Percentiles rank a stretch among this genome's conserved stretches.
Conservation (phyloP, 2,797 vertebrate species). For the Telmatherina bonti region DNA sequence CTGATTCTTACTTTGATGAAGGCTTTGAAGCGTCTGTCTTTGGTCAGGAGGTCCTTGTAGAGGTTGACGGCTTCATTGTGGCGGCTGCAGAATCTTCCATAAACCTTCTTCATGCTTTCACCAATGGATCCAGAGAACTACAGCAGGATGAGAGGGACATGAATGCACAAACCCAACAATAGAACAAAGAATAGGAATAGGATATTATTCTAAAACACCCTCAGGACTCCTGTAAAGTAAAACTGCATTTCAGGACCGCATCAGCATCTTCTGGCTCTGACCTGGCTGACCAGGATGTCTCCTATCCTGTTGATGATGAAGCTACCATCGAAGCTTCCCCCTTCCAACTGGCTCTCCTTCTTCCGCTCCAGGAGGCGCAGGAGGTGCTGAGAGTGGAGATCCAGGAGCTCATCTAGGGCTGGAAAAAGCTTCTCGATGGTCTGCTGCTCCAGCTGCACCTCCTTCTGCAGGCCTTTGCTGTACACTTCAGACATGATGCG, state of each 20-base stretch:
- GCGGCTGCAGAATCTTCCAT: conserved; percentile 94
- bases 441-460: conserved; percentile 89
- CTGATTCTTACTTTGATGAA: conserved; percentile 89
- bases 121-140: conserved; percentile 94
- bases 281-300: conserved; percentile 93
- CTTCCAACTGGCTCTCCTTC: conserved; percentile 83
- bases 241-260: not conserved
- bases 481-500: conserved; percentile 97
- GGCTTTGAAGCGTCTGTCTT: conserved; percentile 95
- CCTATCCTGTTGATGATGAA: conserved; percentile 91
- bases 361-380: conserved; percentile 92
- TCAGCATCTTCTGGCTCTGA: conserved; percentile 65
- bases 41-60: conserved; percentile 93
- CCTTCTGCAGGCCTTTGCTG: conserved; percentile 90
- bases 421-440: conserved; percentile 93
- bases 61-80: conserved; percentile 95
- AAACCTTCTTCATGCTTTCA: conserved; percentile 91
- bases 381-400: conserved; percentile 92
- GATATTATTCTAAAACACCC: too few species aligned
- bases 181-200: too few species aligned
- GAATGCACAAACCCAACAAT: conserved; percentile 6
- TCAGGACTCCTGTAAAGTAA: too few species aligned
- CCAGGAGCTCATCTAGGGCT: conserved; percentile 90
- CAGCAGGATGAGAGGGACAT: conserved; percentile 34
- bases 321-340: conserved; percentile 80